Base-by-base conservation (phyloP, 2,113 vertebrate genomes). In the Struthio camelus region DNA sequence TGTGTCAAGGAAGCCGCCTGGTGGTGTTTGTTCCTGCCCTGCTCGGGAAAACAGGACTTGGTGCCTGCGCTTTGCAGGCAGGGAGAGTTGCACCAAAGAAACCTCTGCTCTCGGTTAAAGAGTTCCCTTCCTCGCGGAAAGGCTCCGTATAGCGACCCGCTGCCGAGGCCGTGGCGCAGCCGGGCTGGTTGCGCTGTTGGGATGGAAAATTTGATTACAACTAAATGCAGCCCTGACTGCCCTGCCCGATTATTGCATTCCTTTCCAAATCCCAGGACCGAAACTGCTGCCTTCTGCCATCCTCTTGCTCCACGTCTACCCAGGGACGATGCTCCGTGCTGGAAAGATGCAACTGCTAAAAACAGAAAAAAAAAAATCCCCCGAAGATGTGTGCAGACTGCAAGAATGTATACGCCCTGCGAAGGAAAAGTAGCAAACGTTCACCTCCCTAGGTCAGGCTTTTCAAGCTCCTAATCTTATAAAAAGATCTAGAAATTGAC, bases 161-260 rank as follows among this genome's bases (percentile, higher is more conserved):
- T 1, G 2, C 62, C 2, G 1, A 25, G 66, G n/a, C 53, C 40
- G 38, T 62, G 54, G 66, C 16, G 28, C 2, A 2, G 16, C 28
- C 2, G 2, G 34, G 27, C 48, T 25, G 30, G 67, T 17, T 2
- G 0, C 15, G 27, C 44, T 50, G 28, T 18, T 30, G 44, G 10
- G 14, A 28, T 28, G 32, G 46, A 13, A 28, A n/a, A 8, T 6
- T 46, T 24, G 20, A 56, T 44, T 54, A 54, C 1, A 0, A 19
- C 15, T n/a, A 44, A 69, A 28, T 36, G 30, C 62, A 76, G 8
- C 38, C 27, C 22, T 0, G 1, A 4, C 4, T 62, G 14, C 77
- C n/a, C 36, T 44, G 7, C 18, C 44, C 38, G 6, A 27, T n/a
- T 23, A 27, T 10, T 65, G 36, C 14, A 4, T 59, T 27, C 42